A percentile compares a stretch with the other conserved stretches of the same genome.
Conservation (phyloP, 2,888 invertebrate species). For the Folsomia manolachei region DNA sequence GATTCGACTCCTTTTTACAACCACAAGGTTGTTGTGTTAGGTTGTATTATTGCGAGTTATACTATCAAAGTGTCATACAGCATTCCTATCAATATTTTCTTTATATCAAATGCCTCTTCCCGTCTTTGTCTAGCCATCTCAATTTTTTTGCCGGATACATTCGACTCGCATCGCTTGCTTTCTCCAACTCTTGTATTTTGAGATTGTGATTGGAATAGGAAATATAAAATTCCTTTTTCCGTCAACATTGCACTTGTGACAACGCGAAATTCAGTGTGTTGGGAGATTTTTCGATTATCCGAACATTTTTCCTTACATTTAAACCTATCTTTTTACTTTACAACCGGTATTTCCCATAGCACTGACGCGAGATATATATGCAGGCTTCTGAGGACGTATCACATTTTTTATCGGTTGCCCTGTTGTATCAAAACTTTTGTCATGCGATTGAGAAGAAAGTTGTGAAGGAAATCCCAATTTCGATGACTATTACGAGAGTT, state of each 20-base stretch:
- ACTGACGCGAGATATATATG: too few species aligned
- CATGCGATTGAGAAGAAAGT: slow-evolving; percentile 8
- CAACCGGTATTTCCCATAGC: too few species aligned
- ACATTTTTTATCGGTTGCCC: too few species aligned
- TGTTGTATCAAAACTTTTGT: slow-evolving; percentile 11
- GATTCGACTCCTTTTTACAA: not conserved
- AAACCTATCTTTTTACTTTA: too few species aligned
- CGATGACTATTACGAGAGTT: slow-evolving; percentile 29
- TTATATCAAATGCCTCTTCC: not conserved
- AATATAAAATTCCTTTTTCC: not conserved
- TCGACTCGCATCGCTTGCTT: not conserved
- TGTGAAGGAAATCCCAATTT: slow-evolving; percentile 29
- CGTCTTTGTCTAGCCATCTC: not conserved
- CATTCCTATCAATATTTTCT: not conserved
- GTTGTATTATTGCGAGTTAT: not conserved
- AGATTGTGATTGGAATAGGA: not conserved
- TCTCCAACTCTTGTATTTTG: not conserved
- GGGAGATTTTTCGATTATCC: too few species aligned
- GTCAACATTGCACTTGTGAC: not conserved
- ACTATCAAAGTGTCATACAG: not conserved
- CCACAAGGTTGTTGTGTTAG: not conserved
- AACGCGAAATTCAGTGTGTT: too few species aligned
- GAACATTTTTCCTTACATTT: too few species aligned
- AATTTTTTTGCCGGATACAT: not conserved
- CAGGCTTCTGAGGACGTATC: too few species aligned